Base-by-base conservation (phyloP, 2,797 vertebrate species). In the Pipistrellus nathusii region DNA sequence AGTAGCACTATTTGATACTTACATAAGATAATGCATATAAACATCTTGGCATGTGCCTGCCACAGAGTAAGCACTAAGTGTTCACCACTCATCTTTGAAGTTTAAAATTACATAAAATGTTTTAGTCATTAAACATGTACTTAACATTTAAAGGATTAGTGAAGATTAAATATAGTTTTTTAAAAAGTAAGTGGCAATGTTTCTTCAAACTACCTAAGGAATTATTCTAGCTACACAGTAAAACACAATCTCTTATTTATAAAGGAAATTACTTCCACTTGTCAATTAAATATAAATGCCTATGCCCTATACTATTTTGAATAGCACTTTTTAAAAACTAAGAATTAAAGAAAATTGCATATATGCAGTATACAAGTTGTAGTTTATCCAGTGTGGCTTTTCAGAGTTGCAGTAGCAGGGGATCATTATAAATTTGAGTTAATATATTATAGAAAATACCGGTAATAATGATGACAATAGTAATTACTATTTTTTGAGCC, bases 161-260 rank as follows among this genome's bases (percentile, higher is more conserved):
- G 20, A 88, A 76, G 8, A 76, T 48, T 85, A 83, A 85, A 85
- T 20, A 72, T 46, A 44, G 30, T 21, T 32, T 69, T 62, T 27
- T 76, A 77, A 80, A 68, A 73, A 48, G 83, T 53, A 71, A 75
- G 62, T 41, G 13, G 13, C 5, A 73, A 21, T 35, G 2, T 62
- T 80, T 35, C 41, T 88, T 91, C 59, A 91, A 71, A 23, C 11
- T 85, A 21, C 15, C 7, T 91, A 55, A 88, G 51, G 32, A 95
- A 93, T 14, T 87, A 80, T 35, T 73, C 17, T 46, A 93, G 48
- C 21, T 77, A 86, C 4, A 80, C 0, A 88, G 20, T 35, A 75
- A 81, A 88, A 81, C 5, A 14, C 11, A 85, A 1, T 72, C 66
- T 68, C 27, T 69, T 53, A 55, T 18, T 62, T 10, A 8, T 86